Conservation (phyloP, 53 echinoderm and acorn worm species). For the Antedon mediterranea region DNA sequence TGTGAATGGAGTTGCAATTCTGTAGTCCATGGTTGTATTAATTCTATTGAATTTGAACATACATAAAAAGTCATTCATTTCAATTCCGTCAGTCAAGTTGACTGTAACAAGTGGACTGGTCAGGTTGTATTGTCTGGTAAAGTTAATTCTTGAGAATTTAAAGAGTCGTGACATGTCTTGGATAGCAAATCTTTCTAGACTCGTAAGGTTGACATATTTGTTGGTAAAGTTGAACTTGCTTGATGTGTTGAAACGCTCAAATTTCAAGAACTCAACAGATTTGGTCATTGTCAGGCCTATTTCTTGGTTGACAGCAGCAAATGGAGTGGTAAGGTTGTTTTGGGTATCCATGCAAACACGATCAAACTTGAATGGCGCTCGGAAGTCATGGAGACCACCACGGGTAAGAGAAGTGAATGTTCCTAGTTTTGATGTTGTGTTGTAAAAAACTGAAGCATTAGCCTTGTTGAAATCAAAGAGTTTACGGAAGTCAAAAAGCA, state of each 20-base stretch:
- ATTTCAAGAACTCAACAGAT: not conserved
- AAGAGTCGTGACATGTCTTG: constrained; percentile 27
- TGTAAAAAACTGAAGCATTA: not conserved
- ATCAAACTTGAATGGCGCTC: not conserved
- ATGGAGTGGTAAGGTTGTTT: not conserved
- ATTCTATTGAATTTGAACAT: constrained; percentile 40
- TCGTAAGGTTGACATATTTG: not conserved
- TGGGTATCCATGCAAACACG: not conserved
- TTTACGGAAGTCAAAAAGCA: not conserved
- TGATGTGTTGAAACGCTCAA: constrained; percentile 10
- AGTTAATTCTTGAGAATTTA: constrained; percentile 11
- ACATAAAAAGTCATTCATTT: constrained; percentile 27
- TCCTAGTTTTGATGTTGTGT: not conserved
- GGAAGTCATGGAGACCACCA: not conserved
- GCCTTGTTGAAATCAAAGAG: not conserved
- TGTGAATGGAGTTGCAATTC: constrained; percentile 28
- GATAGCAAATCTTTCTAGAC: not conserved
- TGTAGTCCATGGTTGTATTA: constrained; percentile 22
- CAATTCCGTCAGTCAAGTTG: constrained; percentile 15
- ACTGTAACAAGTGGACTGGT: constrained; percentile 28
- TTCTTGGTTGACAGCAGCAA: not conserved
- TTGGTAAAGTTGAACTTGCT: constrained; percentile 8
- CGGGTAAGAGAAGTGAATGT: not conserved
- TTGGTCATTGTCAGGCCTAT: not conserved
- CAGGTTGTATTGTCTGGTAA: constrained; percentile 14